Evolutionary conservation across 2,113 vertebrate species (phyloP).

Genomic region (Motacilla tschutschensis): DNA sequence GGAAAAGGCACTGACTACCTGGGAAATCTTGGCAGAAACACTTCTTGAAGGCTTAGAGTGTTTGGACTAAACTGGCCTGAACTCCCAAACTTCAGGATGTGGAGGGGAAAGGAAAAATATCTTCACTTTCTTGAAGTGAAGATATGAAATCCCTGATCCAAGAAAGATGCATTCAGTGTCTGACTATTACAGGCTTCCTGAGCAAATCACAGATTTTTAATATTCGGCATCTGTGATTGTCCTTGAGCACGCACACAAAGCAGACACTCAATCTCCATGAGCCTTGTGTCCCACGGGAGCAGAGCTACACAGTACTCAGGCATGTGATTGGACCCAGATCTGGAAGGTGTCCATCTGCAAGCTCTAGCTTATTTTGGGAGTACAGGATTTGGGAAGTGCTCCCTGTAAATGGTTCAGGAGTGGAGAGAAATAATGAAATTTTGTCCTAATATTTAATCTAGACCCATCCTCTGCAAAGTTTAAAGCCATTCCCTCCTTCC

Average conservation of each 20-base stretch:
- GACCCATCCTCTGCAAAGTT: neutral
- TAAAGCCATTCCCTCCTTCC: neutral
- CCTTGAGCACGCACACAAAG: neutral
- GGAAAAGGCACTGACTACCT: neutral
- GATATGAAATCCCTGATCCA: neutral
- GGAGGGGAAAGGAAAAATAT: neutral
- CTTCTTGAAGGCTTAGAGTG: neutral
- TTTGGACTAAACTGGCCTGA: neutral
- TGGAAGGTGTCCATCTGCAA: neutral
- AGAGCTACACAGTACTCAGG: neutral
- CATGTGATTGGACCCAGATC: neutral
- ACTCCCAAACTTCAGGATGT: neutral
- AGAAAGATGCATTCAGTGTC: neutral
- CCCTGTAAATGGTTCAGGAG: neutral
- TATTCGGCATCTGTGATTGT: accelerated
- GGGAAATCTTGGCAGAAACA: neutral
- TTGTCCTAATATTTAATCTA: neutral
- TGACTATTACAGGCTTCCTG: neutral
- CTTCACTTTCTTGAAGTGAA: neutral
- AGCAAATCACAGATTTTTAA: neutral
- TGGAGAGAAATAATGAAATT: neutral
- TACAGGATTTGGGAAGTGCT: neutral
- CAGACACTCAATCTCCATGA: neutral
- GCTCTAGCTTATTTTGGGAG: neutral
- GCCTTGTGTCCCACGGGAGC: accelerated